Conservation (phyloP, 2,797 vertebrate genomes). For the Microctenopoma lineatum region DNA sequence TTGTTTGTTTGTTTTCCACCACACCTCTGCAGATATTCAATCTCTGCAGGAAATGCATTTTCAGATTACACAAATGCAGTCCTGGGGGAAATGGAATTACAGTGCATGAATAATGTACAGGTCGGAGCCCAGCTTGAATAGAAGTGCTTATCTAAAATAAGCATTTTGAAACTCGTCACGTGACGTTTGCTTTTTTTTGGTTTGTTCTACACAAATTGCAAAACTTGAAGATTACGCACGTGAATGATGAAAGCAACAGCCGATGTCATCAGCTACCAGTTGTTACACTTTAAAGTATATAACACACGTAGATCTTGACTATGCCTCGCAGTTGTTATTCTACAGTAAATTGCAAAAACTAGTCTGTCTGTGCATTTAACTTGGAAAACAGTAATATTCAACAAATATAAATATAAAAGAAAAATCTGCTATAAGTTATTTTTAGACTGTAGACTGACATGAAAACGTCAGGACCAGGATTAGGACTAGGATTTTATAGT, state of each 20-base stretch:
- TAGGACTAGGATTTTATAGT: too few species aligned
- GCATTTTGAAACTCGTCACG: not conserved
- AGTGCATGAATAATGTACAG: slow-evolving; percentile 28
- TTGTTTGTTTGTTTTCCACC: not conserved
- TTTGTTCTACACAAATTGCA: too few species aligned
- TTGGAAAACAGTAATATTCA: too few species aligned
- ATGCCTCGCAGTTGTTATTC: not conserved
- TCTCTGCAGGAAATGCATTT: slow-evolving; percentile 19
- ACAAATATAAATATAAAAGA: too few species aligned
- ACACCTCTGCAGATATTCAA: slow-evolving; percentile 29
- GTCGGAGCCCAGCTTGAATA: slow-evolving; percentile 11
- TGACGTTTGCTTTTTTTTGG: too few species aligned
- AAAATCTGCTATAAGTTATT: too few species aligned
- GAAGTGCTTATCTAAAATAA: slow-evolving; percentile 9
- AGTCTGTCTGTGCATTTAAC: not conserved
- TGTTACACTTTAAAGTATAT: slow-evolving; percentile 6
- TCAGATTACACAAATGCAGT: slow-evolving; percentile 22
- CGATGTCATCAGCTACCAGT: not conserved
- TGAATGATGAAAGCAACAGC: slow-evolving; percentile 5
- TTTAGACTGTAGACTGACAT: too few species aligned
- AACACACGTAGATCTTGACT: not conserved
- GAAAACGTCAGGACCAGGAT: too few species aligned
- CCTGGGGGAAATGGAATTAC: slow-evolving; percentile 25
- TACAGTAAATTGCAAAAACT: too few species aligned
- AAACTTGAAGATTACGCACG: too few species aligned